These are phyloP conservation scores for Astreopora myriophthalma DNA, from an alignment of 64 coral and sea anemone genomes.

Conservation along the genomic window DNA sequence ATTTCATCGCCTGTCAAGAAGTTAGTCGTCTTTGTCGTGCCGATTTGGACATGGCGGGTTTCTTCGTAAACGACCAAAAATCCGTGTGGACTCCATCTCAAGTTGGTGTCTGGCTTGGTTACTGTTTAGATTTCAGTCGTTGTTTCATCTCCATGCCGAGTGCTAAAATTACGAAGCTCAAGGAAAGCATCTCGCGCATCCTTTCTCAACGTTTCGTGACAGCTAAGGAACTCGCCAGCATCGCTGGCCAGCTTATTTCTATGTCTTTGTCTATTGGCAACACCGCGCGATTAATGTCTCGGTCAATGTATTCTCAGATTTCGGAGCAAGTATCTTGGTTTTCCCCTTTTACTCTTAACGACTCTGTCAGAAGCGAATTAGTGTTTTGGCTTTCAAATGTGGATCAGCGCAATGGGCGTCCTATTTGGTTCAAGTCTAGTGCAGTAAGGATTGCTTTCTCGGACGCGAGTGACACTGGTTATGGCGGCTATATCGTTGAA, in stretches of 20 bases:
- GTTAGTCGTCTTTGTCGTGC: slow-evolving; percentile 44
- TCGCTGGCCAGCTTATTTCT: slow-evolving; percentile 51
- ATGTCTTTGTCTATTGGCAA: slow-evolving; percentile 66
- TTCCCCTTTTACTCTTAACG: neutral
- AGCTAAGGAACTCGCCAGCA: slow-evolving; percentile 1
- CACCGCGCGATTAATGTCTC: slow-evolving; percentile 37
- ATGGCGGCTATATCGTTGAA: slow-evolving; percentile 66
- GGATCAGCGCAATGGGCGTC: slow-evolving; percentile 19
- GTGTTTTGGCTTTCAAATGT: slow-evolving; percentile 57
- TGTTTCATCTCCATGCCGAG: neutral
- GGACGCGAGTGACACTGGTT: slow-evolving; percentile 56
- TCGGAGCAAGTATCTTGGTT: slow-evolving; percentile 22
- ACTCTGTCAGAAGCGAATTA: slow-evolving; percentile 31
- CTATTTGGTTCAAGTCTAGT: slow-evolving; percentile 62
- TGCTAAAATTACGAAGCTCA: slow-evolving; percentile 19
- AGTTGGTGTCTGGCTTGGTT: slow-evolving; percentile 38
- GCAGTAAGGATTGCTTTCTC: slow-evolving; percentile 62
- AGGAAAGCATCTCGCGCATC: slow-evolving; percentile 7
- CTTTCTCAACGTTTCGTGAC: neutral
- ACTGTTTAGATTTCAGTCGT: neutral
- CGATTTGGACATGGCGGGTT: slow-evolving; percentile 46
- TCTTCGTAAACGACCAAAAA: slow-evolving; percentile 54
- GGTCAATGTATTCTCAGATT: slow-evolving; percentile 33
- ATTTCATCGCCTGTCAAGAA: neutral
- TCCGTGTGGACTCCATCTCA: slow-evolving; percentile 49